phyloP scores from a whole-genome alignment of 2,888 invertebrate species.

The Coremacera marginata region DNA sequence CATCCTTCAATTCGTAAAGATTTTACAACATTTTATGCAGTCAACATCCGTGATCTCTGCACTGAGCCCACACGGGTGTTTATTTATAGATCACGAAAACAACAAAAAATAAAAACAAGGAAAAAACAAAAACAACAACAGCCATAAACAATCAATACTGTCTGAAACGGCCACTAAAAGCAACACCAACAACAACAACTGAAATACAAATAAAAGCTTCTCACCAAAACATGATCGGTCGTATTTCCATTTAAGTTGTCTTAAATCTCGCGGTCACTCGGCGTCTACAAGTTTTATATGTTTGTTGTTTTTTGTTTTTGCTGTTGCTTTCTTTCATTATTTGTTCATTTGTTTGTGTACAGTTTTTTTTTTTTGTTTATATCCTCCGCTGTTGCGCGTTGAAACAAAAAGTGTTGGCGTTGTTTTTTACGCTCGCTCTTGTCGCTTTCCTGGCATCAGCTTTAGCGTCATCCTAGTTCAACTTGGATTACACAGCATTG shows the following conservation, averaged over 20 bases:
- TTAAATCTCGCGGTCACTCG: conserved; percentile 49
- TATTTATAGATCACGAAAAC: conserved; percentile 32
- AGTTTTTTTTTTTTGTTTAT: background rate
- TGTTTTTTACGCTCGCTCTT: conserved; percentile 37
- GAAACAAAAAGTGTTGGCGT: conserved; percentile 63
- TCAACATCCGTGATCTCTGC: conserved; percentile 27
- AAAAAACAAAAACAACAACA: background rate
- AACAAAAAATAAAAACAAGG: background rate
- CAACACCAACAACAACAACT: background rate
- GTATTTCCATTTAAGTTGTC: conserved; percentile 61
- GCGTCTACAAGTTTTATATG: background rate
- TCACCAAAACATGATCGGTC: conserved; percentile 19
- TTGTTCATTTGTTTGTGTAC: conserved; percentile 51
- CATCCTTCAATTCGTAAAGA: background rate
- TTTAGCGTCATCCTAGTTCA: conserved; percentile 10
- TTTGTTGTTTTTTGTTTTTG: conserved; percentile 3
- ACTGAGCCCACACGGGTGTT: conserved; percentile 13
- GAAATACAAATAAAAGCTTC: conserved; percentile 19
- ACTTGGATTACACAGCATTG: background rate
- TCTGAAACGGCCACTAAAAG: background rate
- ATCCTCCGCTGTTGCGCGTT: conserved; percentile 45
- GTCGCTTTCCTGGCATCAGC: background rate
- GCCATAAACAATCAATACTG: background rate
- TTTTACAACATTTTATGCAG: background rate
- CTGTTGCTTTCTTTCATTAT: conserved; percentile 36